Evolutionary conservation across 1,140 invertebrate genomes (phyloP).

Genomic region (Brachionus angularis): DNA sequence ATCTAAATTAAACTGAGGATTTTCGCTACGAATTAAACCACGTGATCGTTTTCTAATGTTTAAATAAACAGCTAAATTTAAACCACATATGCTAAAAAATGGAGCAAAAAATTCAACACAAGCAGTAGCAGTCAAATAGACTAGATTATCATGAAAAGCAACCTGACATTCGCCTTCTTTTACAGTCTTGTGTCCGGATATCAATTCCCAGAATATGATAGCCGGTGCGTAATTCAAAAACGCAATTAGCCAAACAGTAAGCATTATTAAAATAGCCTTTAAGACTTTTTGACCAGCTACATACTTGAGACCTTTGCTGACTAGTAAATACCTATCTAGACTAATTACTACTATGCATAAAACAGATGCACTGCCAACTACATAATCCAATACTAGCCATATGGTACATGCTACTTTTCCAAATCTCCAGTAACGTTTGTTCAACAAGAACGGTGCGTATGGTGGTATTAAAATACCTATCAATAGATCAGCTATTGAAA

Average conservation of each 20-base stretch:
- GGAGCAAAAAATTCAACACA: slow-evolving; percentile 49
- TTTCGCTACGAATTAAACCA: slow-evolving; percentile 38
- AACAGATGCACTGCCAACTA: slow-evolving; percentile 44
- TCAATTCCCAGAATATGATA: slow-evolving; percentile 48
- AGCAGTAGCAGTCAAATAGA: slow-evolving; percentile 45
- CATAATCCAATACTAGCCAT: slow-evolving; percentile 45
- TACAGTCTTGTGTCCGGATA: slow-evolving; percentile 44
- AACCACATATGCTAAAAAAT: slow-evolving; percentile 45
- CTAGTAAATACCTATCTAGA: slow-evolving; percentile 45
- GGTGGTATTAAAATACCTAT: slow-evolving; percentile 47
- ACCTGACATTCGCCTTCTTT: slow-evolving; percentile 47
- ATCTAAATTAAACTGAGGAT: neutral
- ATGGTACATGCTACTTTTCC: slow-evolving; percentile 38
- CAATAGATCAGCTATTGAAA: slow-evolving; percentile 49
- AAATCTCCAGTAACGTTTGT: slow-evolving; percentile 44
- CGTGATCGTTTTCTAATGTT: slow-evolving; percentile 46
- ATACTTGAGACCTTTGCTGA: slow-evolving; percentile 44
- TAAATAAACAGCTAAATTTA: slow-evolving; percentile 47
- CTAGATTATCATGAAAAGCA: slow-evolving; percentile 47
- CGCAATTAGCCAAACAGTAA: slow-evolving; percentile 46
- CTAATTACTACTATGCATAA: slow-evolving; percentile 46
- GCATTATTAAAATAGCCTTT: slow-evolving; percentile 44
- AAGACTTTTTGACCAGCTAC: neutral
- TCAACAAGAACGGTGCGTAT: slow-evolving; percentile 30
- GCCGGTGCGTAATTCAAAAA: slow-evolving; percentile 46